Percentiles rank a stretch among this genome's conserved stretches.
phyloP scores from a whole-genome alignment of 2,797 vertebrate genomes.

The Threskiornis aethiopicus region DNA sequence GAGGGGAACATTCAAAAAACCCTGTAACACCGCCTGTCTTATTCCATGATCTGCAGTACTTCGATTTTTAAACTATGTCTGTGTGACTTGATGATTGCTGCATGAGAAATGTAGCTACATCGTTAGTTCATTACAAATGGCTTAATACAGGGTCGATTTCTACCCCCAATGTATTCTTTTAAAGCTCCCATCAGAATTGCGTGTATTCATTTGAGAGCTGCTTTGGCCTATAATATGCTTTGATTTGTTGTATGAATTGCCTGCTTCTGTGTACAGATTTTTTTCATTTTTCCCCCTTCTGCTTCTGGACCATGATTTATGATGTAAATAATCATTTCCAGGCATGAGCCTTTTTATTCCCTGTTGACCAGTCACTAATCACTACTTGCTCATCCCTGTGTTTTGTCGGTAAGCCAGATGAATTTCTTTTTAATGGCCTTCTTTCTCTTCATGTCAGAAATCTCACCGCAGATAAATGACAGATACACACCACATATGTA shows the following conservation, averaged over 20 bases:
- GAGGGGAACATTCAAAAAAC: not conserved
- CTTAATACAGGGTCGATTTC: not conserved
- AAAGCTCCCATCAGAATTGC: not conserved
- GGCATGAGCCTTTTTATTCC: not conserved
- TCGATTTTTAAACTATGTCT: not conserved
- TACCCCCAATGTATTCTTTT: not conserved
- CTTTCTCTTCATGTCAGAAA: constrained; percentile 28
- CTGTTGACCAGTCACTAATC: not conserved
- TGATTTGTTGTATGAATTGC: not conserved
- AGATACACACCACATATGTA: not conserved
- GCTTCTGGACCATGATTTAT: not conserved
- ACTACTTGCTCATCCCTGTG: constrained; percentile 18
- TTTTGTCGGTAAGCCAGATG: constrained; percentile 15
- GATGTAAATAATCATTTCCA: constrained; percentile 28
- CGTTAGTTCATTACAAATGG: not conserved
- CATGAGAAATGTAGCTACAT: not conserved
- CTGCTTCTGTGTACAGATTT: not conserved
- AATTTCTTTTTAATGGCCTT: constrained; percentile 42
- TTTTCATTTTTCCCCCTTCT: not conserved
- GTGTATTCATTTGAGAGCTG: not conserved
- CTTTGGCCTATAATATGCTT: not conserved
- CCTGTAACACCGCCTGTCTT: not conserved
- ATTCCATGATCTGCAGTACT: not conserved
- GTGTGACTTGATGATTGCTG: not conserved
- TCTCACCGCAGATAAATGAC: constrained; percentile 2